Base-by-base conservation (phyloP, 2,888 invertebrate species). In the Deroplatys truncata region DNA sequence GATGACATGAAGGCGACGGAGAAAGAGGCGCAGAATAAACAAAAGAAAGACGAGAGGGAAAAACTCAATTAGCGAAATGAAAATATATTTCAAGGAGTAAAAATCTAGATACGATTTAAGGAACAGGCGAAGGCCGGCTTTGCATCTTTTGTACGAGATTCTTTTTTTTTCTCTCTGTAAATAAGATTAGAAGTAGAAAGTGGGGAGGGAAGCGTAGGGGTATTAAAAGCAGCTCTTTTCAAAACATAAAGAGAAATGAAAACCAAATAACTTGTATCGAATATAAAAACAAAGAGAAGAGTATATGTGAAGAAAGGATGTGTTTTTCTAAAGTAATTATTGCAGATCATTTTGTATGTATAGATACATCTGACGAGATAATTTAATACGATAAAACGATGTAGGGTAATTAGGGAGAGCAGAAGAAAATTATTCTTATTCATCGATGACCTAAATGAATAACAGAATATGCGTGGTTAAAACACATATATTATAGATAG, bases 51-150 rank as follows among this genome's bases (percentile, higher is more conserved):
- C 15, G 28, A 86, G 29, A 72, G 15, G 29, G 28, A 86, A 86
- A 86, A 86, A 86, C 56, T 72, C 86, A 86, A 82, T 86, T 86
- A 86, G 86, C 31, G 82, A 82, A 82, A 82, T 82, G 29, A 82
- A 82, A 86, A 86, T 82, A 86, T 86, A 82, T 86, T 86, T 72
- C 31, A 86, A 16, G 82, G 49, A 85, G 56, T 72, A 20, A 85
- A 85, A 85, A 28, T 28, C 85, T 28, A 49, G 85, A 56, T 35
- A 85, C n/a, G 49, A 85, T 49, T 85, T 49, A 85, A 85, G 56
- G 56, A 28, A 85, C 35, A 85, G 28, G 28, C 16, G 25, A n/a
- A 72, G 25, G 20, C 56, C 13, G 25, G 16, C 25, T 72, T 72
- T 72, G 25, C 56, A 20, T 72, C 56, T 72, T 72, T 72, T 72